Evolutionary conservation across 1,140 invertebrate species (phyloP).

Genomic region (Metopolophium dirhodum): DNA sequence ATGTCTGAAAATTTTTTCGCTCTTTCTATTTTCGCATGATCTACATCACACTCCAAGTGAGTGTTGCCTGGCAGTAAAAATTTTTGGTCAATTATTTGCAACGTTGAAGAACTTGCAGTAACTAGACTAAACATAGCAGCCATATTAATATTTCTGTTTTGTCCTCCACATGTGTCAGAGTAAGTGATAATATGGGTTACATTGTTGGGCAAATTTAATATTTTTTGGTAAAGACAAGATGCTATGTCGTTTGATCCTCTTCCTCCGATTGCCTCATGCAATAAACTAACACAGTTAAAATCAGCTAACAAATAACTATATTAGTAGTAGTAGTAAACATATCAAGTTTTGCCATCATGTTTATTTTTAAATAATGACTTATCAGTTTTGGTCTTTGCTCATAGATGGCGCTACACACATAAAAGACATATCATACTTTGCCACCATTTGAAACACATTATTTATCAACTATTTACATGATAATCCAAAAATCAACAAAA

Average conservation of each 20-base stretch:
- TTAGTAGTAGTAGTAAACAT: too few species aligned
- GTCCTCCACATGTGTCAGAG: constrained; percentile 57
- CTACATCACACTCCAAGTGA: constrained; percentile 50
- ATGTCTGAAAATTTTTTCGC: constrained; percentile 2
- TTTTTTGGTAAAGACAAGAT: constrained; percentile 28
- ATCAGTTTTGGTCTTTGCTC: background rate
- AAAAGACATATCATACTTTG: too few species aligned
- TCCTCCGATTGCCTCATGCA: constrained; percentile 60
- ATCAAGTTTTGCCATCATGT: too few species aligned
- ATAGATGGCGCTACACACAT: too few species aligned
- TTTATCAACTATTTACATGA: too few species aligned
- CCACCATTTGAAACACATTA: too few species aligned
- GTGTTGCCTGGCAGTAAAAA: background rate
- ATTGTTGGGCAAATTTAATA: constrained; percentile 40
- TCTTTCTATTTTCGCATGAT: constrained; percentile 50
- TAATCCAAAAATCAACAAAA: too few species aligned
- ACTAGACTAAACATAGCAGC: constrained; percentile 38
- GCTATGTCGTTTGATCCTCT: constrained; percentile 50
- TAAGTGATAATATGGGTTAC: constrained; percentile 41
- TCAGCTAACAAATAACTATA: too few species aligned
- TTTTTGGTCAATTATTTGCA: constrained; percentile 42
- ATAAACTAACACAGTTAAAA: too few species aligned
- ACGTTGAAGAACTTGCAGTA: background rate
- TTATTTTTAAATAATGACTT: background rate
- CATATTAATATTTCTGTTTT: constrained; percentile 57